Evolutionary conservation across 2,797 vertebrate species (phyloP), one percentile per base, ranked within the genome.

Genomic region (Lindbergichthys nudifrons): DNA sequence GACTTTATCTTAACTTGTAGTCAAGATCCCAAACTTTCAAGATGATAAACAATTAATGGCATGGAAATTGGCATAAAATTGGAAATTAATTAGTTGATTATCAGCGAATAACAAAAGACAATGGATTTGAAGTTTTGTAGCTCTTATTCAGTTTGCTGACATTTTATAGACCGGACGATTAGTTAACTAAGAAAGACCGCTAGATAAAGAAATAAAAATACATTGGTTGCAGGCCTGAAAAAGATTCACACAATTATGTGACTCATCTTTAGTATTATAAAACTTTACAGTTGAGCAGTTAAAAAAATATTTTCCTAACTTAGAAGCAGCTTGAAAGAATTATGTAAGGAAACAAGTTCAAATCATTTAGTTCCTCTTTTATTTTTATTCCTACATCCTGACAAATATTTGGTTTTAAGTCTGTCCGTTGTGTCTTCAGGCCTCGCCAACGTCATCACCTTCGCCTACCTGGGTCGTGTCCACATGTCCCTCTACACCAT

Each of bases 401-500:
- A 62, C 6, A 47, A 23, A 48, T 11, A n/a, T 26, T 11, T 47
- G 5, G 13, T n/a, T 14, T 36, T 30, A 8, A 64, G 10, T 23
- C 12, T 47, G 1, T 54, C 41, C 9, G 0, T 16, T 8, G 39
- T 13, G 8, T 65, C 77, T 4, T 26, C 88, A 93, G 96, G 96
- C 56, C 88, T 97, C 68, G 93, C 95, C 77, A 94, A 96, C 0
- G 79, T 95, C 56, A 95, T 96, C 85, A 95, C 95, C 48, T 96
- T 95, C 0, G 94, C 95, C 75, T 96, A 97, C 74, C 91, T 95
- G 14, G 96, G 96, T 10, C 96, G 94, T 0, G 94, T 96, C 64
- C 95, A 95, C 90, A 95, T 97, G 93, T 96, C 95, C 2, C 94
- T 96, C 11, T 96, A 96, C 92, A 96, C 96, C 85, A 95, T 96